Conservation (phyloP, 2,113 vertebrate species). For the Acanthisitta chloris region DNA sequence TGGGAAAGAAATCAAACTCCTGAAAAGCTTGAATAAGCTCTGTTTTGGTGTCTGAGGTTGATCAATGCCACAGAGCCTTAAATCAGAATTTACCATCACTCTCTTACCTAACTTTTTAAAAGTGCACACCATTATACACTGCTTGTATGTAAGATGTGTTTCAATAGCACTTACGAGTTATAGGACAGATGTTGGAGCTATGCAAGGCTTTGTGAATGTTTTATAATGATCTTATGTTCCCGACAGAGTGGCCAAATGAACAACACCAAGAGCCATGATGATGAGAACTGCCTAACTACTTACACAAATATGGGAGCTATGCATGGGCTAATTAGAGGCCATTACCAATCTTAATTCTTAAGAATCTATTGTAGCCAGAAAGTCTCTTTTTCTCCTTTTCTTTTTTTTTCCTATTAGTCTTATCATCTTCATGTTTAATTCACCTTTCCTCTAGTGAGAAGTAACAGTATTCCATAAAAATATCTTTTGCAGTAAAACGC, state of each 20-base stretch:
- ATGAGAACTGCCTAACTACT: neutral
- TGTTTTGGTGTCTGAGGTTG: neutral
- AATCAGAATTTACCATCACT: neutral
- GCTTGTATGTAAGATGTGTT: neutral
- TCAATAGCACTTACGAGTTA: neutral
- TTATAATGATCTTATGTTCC: neutral
- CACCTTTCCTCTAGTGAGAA: constrained; percentile 36
- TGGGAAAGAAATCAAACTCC: neutral
- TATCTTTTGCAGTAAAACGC: constrained; percentile 60
- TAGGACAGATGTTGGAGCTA: neutral
- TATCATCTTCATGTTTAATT: constrained; percentile 50
- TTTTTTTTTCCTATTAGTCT: constrained; percentile 3
- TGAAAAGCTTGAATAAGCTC: neutral
- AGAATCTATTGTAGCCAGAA: neutral
- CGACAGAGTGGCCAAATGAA: neutral
- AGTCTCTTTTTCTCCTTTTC: neutral
- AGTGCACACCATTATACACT: neutral
- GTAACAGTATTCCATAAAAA: constrained; percentile 45
- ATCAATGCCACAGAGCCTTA: neutral
- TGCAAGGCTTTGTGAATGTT: neutral
- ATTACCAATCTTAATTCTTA: constrained; percentile 8
- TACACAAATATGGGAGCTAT: neutral
- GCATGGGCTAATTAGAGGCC: neutral
- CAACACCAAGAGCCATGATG: neutral
- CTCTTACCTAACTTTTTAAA: neutral